Percentiles rank a stretch among this genome's conserved stretches.
Conservation (phyloP, 1,140 invertebrate genomes). For the Euura saliciscinereae region DNA sequence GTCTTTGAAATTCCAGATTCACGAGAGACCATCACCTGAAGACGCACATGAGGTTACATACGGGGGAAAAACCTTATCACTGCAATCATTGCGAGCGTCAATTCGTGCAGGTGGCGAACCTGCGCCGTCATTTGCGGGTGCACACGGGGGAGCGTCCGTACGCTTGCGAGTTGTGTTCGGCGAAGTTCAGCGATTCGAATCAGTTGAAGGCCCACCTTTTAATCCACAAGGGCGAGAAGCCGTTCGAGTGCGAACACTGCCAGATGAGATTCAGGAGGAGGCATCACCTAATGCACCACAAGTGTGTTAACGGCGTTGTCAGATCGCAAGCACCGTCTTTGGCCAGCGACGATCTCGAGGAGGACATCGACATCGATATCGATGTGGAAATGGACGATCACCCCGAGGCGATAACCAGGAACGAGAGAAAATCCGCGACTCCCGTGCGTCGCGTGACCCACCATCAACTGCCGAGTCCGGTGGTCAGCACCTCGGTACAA, state of each 20-base stretch:
- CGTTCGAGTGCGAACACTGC: slow-evolving; percentile 81
- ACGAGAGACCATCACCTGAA: slow-evolving; percentile 96
- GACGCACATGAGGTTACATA: slow-evolving; percentile 91
- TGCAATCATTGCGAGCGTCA: slow-evolving; percentile 90
- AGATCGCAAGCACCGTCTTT: slow-evolving; percentile 43
- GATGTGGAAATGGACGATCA: slow-evolving; percentile 35
- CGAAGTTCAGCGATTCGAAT: slow-evolving; percentile 92
- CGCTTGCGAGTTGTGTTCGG: slow-evolving; percentile 85
- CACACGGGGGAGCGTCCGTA: slow-evolving; percentile 97
- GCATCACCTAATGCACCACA: slow-evolving; percentile 86
- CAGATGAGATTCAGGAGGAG: slow-evolving; percentile 78
- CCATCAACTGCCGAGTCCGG: slow-evolving; percentile 38
- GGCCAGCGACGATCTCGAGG: slow-evolving; percentile 51
- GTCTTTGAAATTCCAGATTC: slow-evolving; percentile 62
- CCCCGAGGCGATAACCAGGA: slow-evolving; percentile 12
- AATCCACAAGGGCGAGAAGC: slow-evolving; percentile 90
- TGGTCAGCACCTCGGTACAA: slow-evolving; percentile 20
- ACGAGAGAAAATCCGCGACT: slow-evolving; percentile 13
- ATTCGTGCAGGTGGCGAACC: slow-evolving; percentile 94
- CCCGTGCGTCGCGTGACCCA: slow-evolving; percentile 13
- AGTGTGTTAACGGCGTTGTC: slow-evolving; percentile 66
- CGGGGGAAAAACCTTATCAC: slow-evolving; percentile 91
- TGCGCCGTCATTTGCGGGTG: slow-evolving; percentile 89
- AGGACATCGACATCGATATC: slow-evolving; percentile 38
- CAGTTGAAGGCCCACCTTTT: slow-evolving; percentile 91